Conservation (phyloP, 30 jellyfish, hydroid and myxozoan species). For the Sanderia malayensis region DNA sequence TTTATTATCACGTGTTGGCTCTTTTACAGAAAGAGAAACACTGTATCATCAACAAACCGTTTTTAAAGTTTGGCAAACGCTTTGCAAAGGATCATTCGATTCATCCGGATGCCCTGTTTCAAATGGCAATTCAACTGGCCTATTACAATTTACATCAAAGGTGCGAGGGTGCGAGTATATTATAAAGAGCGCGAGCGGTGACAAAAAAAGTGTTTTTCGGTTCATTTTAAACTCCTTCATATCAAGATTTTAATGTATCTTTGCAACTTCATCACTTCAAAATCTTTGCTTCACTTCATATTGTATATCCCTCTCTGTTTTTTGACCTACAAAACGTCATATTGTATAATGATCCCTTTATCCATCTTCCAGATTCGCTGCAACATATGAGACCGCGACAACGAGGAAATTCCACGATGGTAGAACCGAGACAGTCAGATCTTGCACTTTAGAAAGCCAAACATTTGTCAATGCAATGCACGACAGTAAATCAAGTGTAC, state of each 20-base stretch:
- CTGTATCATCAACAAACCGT: constrained; percentile 41
- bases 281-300: too few relatives aligned
- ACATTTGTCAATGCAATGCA: constrained; percentile 67
- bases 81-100: constrained; percentile 53
- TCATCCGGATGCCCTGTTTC: constrained; percentile 80
- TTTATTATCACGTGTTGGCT: too few relatives aligned
- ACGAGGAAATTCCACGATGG: constrained; percentile 77
- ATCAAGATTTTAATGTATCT: too few relatives aligned
- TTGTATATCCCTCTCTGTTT: too few relatives aligned
- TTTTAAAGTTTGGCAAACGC: constrained; percentile 48
- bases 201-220: too few relatives aligned
- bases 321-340: too few relatives aligned
- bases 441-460: constrained; percentile 67
- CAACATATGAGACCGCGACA: constrained; percentile 87
- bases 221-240: too few relatives aligned
- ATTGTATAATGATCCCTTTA: too few relatives aligned
- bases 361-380: constrained; percentile 28
- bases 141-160: constrained; percentile 65
- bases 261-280: too few relatives aligned
- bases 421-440: constrained; percentile 80
- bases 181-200: too few relatives aligned
- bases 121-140: constrained; percentile 85
- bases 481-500: constrained; percentile 36
- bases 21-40: constrained; percentile 36
- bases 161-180: too few relatives aligned